These are phyloP conservation scores for Fregata magnificens DNA, from an alignment of 2,113 vertebrate species.

Conservation along the genomic window DNA sequence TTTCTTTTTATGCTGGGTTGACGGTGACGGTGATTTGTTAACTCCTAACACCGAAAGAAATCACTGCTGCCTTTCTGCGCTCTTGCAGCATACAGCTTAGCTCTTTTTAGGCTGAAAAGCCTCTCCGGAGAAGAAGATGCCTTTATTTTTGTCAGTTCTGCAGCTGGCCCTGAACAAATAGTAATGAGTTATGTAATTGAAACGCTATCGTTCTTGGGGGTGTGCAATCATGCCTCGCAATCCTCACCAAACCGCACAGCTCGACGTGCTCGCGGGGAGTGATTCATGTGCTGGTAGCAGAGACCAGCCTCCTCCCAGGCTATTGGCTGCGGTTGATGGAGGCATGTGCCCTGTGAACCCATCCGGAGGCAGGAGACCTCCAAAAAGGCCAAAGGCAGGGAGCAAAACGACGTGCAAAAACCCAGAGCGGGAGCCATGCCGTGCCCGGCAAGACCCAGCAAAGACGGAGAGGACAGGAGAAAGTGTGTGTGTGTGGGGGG, in stretches of 20 bases:
- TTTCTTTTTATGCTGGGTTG: not conserved
- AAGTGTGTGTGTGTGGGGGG: too few relatives aligned
- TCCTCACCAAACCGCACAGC: not conserved
- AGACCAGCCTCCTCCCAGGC: not conserved
- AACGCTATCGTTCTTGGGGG: not conserved
- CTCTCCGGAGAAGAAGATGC: rapidly evolving
- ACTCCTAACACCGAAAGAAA: not conserved
- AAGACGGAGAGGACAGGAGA: not conserved
- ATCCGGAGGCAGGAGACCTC: not conserved
- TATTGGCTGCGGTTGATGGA: not conserved
- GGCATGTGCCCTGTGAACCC: not conserved
- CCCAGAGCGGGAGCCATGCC: rapidly evolving
- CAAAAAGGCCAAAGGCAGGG: not conserved
- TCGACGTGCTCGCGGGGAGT: rapidly evolving
- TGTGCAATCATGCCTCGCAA: not conserved
- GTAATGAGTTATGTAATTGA: not conserved
- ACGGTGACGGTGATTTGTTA: not conserved
- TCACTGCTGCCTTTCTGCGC: not conserved
- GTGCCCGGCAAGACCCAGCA: rapidly evolving
- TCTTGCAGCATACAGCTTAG: not conserved
- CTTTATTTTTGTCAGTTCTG: not conserved
- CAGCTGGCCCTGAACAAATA: not conserved
- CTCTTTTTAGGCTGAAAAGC: not conserved
- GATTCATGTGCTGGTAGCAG: not conserved
- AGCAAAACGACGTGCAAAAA: rapidly evolving